phyloP scores from a whole-genome alignment of 2,113 vertebrate species.

The Bubo bubo region DNA sequence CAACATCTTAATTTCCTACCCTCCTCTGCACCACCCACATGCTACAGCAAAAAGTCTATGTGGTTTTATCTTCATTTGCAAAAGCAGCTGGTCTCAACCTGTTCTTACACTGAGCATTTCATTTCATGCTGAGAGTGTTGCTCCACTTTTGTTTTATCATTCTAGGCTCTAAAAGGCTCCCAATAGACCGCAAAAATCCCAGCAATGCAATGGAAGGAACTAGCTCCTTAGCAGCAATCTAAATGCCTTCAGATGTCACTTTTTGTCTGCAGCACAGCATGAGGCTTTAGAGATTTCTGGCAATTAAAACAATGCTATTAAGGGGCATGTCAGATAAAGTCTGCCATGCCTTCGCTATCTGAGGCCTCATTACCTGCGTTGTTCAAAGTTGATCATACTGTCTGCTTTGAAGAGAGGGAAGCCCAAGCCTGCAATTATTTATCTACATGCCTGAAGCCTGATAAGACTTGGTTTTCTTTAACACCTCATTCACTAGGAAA shows the following conservation, averaged over 20 bases:
- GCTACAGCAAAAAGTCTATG: background rate
- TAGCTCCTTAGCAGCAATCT: background rate
- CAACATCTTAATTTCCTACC: background rate
- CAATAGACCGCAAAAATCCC: background rate
- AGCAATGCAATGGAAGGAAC: constrained; percentile 18
- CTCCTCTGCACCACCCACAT: background rate
- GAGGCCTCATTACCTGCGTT: background rate
- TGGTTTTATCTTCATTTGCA: background rate
- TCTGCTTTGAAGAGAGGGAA: constrained; percentile 2
- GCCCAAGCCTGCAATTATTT: background rate
- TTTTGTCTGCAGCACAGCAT: background rate
- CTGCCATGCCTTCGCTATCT: background rate
- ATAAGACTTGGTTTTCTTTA: background rate
- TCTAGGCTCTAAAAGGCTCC: background rate
- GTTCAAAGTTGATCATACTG: background rate
- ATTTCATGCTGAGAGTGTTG: constrained; percentile 7
- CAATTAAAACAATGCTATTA: constrained; percentile 33
- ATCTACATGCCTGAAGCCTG: background rate
- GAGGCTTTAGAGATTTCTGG: constrained; percentile 1
- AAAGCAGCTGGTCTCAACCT: constrained; percentile 34
- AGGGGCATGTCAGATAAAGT: background rate
- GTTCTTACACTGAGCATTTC: background rate
- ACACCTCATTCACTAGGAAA: background rate
- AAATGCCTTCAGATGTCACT: background rate
- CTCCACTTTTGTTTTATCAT: constrained; percentile 10